These are phyloP conservation scores for Epinotia ramella DNA, from an alignment of 2,888 invertebrate species.

Conservation along the genomic window DNA sequence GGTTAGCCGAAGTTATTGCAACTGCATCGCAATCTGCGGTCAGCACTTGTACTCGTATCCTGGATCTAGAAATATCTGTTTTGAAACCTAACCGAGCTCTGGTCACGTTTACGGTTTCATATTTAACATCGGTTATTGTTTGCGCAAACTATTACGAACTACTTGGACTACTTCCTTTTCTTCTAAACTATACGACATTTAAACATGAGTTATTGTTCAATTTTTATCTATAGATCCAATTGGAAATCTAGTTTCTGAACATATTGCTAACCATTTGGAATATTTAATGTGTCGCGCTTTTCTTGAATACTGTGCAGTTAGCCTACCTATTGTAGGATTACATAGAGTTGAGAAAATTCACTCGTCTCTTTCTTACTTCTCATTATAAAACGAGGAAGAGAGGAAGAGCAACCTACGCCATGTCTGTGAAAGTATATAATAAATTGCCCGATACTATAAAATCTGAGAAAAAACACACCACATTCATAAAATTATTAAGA, in stretches of 20 bases:
- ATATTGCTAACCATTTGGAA: background rate
- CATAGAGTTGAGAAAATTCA: background rate
- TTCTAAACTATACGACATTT: background rate
- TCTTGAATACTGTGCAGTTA: background rate
- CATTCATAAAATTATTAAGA: too few relatives aligned
- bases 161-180: background rate
- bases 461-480: too few relatives aligned
- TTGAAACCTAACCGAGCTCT: slow-evolving; percentile 66
- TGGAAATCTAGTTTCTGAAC: background rate
- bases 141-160: slow-evolving; percentile 48
- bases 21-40: slow-evolving; percentile 58
- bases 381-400: background rate
- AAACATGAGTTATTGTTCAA: background rate
- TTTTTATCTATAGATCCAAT: background rate
- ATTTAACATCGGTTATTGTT: slow-evolving; percentile 59
- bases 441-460: too few relatives aligned
- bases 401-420: too few relatives aligned
- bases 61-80: slow-evolving; percentile 76
- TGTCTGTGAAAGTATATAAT: too few relatives aligned
- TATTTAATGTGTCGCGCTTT: background rate
- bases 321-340: background rate
- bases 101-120: slow-evolving; percentile 67
- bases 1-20: slow-evolving; percentile 20
- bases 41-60: slow-evolving; percentile 59
- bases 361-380: background rate